These are phyloP conservation scores for Bombus balteatus DNA, from an alignment of 1,140 invertebrate species.

Conservation along the genomic window DNA sequence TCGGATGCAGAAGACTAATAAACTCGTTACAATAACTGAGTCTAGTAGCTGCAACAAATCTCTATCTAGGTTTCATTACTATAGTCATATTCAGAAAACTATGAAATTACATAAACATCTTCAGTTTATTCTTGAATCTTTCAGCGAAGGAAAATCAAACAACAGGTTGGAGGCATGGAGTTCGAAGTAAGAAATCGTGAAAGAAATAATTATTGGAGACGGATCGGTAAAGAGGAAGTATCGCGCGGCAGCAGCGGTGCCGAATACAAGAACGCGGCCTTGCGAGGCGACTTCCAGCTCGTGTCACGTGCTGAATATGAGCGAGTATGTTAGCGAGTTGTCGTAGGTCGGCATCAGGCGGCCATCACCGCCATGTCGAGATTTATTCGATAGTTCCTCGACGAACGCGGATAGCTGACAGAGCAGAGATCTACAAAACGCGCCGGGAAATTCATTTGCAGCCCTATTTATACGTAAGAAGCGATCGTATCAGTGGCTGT, in stretches of 20 bases:
- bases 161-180: background rate
- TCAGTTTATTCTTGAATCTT: too few species aligned
- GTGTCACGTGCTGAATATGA: constrained; percentile 24
- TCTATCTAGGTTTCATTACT: too few species aligned
- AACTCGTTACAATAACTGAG: too few species aligned
- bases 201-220: background rate
- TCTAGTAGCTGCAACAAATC: too few species aligned
- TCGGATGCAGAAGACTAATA: too few species aligned
- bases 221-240: constrained; percentile 11
- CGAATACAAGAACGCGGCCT: constrained; percentile 6
- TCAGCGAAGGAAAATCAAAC: too few species aligned
- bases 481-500: background rate
- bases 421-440: background rate
- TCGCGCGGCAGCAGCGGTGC: background rate
- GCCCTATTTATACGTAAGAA: constrained; percentile 6
- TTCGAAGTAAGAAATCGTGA: background rate
- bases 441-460: background rate
- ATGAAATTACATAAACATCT: too few species aligned
- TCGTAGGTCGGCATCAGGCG: constrained; percentile 14
- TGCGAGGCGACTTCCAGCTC: background rate
- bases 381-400: background rate
- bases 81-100: too few species aligned
- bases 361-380: background rate
- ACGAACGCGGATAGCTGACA: background rate
- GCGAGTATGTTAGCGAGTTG: constrained; percentile 1